Evolutionary conservation across 2,888 invertebrate genomes (phyloP), one percentile per base, ranked within the genome.

Genomic region (Petrolisthes cinctipes): DNA sequence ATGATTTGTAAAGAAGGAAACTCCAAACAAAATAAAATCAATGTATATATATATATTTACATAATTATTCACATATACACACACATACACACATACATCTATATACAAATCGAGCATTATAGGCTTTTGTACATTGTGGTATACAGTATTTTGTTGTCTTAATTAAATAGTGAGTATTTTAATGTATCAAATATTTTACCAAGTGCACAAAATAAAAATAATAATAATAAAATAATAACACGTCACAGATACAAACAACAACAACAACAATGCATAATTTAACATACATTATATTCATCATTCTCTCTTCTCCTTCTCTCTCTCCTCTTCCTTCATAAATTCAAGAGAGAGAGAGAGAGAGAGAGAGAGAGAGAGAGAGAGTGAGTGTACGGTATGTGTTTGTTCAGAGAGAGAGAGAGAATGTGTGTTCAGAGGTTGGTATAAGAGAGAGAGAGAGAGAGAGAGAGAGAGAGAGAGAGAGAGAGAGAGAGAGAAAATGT

Each of bases 21-120:
- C 53, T 56, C n/a, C 68, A 51, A 23, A 71, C 37, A 61, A 68
- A 53, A 71, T 83, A 73, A 53, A 51, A 83, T 68, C 56, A 51
- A 71, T 53, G 14, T 83, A 83, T 53, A 68, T 83, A 66, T 68
- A 83, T 68, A 71, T 23, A 71, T 53, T 57, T 83, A 83, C 71
- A 83, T 71, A 83, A 71, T 71, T 71, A 83, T 82, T 66, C 66
- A 82, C 66, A 82, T 82, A 82, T 82, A 82, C 66, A 82, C 66
- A 66, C 37, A 82, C 71, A 83, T 71, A 83, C 71, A 83, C 53
- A 83, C 71, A 83, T 71, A 83, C 71, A 83, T 51, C 68, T 83
- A 83, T 71, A 83, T 83, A 83, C 53, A 71, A 53, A 83, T 61
- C n/a, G 51, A 66, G 23, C 23, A 66, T 14, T 82, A 82, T 82